These are phyloP conservation scores for Zaprionus ornatus DNA, from an alignment of 1,140 invertebrate genomes.

Conservation along the genomic window DNA sequence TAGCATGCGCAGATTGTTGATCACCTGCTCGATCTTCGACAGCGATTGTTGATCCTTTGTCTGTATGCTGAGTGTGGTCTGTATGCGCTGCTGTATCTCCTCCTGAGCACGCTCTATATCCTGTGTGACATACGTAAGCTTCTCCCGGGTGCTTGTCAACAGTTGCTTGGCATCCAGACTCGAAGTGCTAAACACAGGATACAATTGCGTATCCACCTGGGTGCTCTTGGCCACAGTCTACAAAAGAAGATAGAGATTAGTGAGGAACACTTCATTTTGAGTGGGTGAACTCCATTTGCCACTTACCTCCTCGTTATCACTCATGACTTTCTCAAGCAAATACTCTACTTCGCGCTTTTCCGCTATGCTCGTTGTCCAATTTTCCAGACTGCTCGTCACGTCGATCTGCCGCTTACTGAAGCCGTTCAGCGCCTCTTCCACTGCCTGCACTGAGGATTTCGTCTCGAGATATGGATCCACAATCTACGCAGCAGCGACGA, in stretches of 20 bases:
- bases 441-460: slow-evolving; percentile 87
- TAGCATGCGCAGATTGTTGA: slow-evolving; percentile 77
- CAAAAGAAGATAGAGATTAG: slow-evolving; percentile 22
- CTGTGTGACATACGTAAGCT: slow-evolving; percentile 86
- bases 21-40: slow-evolving; percentile 87
- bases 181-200: slow-evolving; percentile 89
- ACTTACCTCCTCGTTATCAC: slow-evolving; percentile 89
- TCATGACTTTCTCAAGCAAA: slow-evolving; percentile 89
- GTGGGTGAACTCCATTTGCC: neutral
- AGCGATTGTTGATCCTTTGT: slow-evolving; percentile 86
- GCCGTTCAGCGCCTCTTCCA: slow-evolving; percentile 89
- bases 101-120: slow-evolving; percentile 89
- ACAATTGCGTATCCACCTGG: slow-evolving; percentile 90
- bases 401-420: slow-evolving; percentile 88
- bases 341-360: slow-evolving; percentile 88
- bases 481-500: slow-evolving; percentile 84
- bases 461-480: slow-evolving; percentile 90
- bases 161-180: slow-evolving; percentile 86
- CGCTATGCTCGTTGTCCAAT: slow-evolving; percentile 87
- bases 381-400: slow-evolving; percentile 88
- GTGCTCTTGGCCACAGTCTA: slow-evolving; percentile 91
- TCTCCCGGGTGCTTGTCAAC: slow-evolving; percentile 84
- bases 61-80: slow-evolving; percentile 85
- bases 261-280: neutral
- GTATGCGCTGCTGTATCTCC: slow-evolving; percentile 89